A percentile compares a stretch with the other conserved stretches of the same genome.
Evolutionary conservation across 1,140 invertebrate species (phyloP).

Genomic region (Drosophila simulans): DNA sequence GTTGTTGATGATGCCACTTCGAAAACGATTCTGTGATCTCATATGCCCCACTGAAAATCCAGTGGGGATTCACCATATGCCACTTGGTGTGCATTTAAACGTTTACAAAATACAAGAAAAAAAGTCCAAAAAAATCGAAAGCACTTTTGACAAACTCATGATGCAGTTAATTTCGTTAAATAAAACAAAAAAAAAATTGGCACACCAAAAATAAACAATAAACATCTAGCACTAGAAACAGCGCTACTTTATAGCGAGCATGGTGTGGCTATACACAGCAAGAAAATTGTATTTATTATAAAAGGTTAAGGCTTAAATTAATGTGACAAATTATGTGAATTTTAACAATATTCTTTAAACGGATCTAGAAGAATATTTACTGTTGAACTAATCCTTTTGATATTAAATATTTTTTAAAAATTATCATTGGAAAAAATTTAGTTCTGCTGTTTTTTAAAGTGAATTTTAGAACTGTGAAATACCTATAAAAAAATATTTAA

Average conservation of each 20-base stretch:
- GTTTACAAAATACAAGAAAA: slow-evolving; percentile 26
- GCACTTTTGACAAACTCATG: slow-evolving; percentile 75
- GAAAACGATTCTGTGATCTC: slow-evolving; percentile 66
- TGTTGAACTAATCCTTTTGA: too few relatives aligned
- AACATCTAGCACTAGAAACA: slow-evolving; percentile 56
- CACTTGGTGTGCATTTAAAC: slow-evolving; percentile 24
- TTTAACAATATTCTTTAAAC: too few relatives aligned
- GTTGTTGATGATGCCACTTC: slow-evolving; percentile 38
- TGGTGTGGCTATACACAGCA: background rate
- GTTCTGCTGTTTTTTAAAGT: too few relatives aligned
- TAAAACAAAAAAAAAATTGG: slow-evolving; percentile 64
- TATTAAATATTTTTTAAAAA: background rate
- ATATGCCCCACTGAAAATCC: slow-evolving; percentile 49
- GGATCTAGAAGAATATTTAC: too few relatives aligned
- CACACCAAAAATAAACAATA: slow-evolving; percentile 74
- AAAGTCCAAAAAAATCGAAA: slow-evolving; percentile 1
- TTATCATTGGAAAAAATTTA: too few relatives aligned
- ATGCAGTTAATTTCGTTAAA: slow-evolving; percentile 72
- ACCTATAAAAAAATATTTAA: too few relatives aligned
- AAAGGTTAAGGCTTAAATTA: background rate
- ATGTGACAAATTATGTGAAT: too few relatives aligned
- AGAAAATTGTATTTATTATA: background rate
- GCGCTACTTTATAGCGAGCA: slow-evolving; percentile 47
- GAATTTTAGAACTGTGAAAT: too few relatives aligned
- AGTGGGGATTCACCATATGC: slow-evolving; percentile 51